phyloP scores from a whole-genome alignment of 2,888 invertebrate genomes.

The Rhorus exstirpatorius region DNA sequence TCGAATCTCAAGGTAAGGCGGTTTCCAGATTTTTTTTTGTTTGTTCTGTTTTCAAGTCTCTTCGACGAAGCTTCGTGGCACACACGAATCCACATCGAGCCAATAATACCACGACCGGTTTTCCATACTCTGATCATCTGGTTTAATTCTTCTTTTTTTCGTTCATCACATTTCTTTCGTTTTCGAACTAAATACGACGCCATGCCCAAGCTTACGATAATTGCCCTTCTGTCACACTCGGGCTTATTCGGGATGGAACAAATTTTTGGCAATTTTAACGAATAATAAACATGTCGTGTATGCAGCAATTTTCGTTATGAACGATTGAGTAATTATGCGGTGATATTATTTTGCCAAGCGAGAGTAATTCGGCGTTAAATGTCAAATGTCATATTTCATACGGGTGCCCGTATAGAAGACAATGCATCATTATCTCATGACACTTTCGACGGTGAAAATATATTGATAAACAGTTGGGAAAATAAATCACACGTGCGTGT shows the following conservation, averaged over 20 bases:
- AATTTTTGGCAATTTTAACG: no score
- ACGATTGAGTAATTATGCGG: slow-evolving; percentile 1
- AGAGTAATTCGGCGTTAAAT: slow-evolving; percentile 31
- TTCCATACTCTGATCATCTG: slow-evolving; percentile 66
- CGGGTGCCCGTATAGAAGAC: slow-evolving; percentile 59
- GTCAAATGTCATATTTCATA: no score
- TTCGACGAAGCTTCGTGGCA: slow-evolving; percentile 31
- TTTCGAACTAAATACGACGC: not conserved
- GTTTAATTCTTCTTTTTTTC: slow-evolving; percentile 17
- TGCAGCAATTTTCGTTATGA: slow-evolving; percentile 2
- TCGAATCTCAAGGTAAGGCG: slow-evolving; percentile 77
- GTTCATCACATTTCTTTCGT: not conserved
- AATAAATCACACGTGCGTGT: not conserved
- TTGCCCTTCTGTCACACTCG: not conserved
- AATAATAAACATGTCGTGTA: not conserved
- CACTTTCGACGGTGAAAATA: slow-evolving; percentile 51
- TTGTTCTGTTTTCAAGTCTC: slow-evolving; percentile 25
- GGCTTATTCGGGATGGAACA: no score
- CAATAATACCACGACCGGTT: slow-evolving; percentile 78
- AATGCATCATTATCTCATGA: slow-evolving; percentile 22
- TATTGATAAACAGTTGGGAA: not conserved
- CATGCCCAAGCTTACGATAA: not conserved
- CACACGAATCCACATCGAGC: slow-evolving; percentile 55
- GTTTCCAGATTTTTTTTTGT: slow-evolving; percentile 64
- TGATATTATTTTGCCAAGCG: slow-evolving; percentile 13